Percentiles rank a stretch among this genome's conserved stretches.
Evolutionary conservation across 2,888 invertebrate species (phyloP).

Genomic region (Ophioninae sp.): DNA sequence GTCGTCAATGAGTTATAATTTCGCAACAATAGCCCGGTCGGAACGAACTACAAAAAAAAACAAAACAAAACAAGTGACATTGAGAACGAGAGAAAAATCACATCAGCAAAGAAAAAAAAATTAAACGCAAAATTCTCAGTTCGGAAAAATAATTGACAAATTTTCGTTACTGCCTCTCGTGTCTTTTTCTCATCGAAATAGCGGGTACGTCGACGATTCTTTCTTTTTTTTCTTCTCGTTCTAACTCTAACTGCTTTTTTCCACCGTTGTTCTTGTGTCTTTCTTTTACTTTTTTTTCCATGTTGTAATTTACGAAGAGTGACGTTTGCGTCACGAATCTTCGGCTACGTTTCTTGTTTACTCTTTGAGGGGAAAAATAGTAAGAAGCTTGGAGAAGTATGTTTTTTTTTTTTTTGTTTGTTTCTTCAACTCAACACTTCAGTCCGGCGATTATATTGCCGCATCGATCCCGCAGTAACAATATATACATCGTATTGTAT

Average conservation of each 20-base stretch:
- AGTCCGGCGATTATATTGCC: slow-evolving; percentile 67
- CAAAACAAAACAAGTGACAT: slow-evolving; percentile 22
- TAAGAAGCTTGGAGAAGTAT: slow-evolving; percentile 18
- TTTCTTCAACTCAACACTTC: slow-evolving; percentile 66
- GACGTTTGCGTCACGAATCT: slow-evolving; percentile 40
- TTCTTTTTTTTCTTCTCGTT: slow-evolving; percentile 1
- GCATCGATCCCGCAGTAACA: slow-evolving; percentile 58
- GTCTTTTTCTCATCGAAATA: slow-evolving; percentile 40
- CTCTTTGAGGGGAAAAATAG: slow-evolving; percentile 21
- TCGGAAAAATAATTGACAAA: slow-evolving; percentile 62
- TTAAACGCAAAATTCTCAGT: slow-evolving; percentile 28
- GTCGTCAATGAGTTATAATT: slow-evolving; percentile 37
- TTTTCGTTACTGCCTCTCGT: slow-evolving; percentile 22
- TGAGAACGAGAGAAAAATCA: slow-evolving; percentile 45
- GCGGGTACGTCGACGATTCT: slow-evolving; percentile 23
- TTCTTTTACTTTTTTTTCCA: neutral
- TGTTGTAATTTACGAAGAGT: slow-evolving; percentile 7
- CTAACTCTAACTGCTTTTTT: slow-evolving; percentile 38
- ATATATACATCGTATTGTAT: slow-evolving; percentile 71
- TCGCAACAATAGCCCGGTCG: slow-evolving; percentile 42
- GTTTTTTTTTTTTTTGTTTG: slow-evolving; percentile 8
- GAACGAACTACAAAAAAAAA: slow-evolving; percentile 27
- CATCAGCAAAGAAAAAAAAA: slow-evolving; percentile 37
- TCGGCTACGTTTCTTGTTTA: slow-evolving; percentile 13
- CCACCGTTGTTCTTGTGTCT: neutral